A percentile compares a stretch with the other conserved stretches of the same genome.
These are phyloP conservation scores for Megaceryle maxima DNA, from an alignment of 2,113 vertebrate species.

Conservation along the genomic window DNA sequence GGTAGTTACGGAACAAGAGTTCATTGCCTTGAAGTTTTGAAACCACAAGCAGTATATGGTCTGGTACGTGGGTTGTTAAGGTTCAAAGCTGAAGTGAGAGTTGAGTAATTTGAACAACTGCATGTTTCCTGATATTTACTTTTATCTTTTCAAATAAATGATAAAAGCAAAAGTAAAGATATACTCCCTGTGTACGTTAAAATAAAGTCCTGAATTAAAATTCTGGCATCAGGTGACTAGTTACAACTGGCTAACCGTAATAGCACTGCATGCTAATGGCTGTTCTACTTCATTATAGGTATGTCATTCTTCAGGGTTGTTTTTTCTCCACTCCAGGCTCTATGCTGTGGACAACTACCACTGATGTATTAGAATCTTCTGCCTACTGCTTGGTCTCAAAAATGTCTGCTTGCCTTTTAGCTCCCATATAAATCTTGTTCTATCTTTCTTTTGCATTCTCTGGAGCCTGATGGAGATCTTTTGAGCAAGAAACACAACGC, in stretches of 20 bases:
- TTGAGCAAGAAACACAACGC: neutral
- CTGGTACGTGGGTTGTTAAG: conserved; percentile 13
- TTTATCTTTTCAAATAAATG: neutral
- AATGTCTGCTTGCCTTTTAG: neutral
- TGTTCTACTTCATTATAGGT: neutral
- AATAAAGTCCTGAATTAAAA: neutral
- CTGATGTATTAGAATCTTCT: neutral
- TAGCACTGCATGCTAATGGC: neutral
- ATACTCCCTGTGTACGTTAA: neutral
- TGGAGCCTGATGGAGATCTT: neutral
- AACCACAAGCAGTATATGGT: neutral
- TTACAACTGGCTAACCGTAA: neutral
- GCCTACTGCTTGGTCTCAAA: neutral
- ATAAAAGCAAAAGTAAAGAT: neutral
- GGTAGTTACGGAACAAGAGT: neutral
- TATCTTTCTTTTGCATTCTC: neutral
- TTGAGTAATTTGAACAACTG: neutral
- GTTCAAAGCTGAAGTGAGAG: conserved; percentile 23
- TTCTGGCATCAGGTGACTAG: neutral
- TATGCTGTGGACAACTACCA: neutral
- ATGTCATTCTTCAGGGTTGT: neutral
- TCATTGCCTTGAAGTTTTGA: neutral
- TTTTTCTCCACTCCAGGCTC: neutral
- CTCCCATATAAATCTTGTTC: neutral
- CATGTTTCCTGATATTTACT: neutral